Evolutionary conservation across 2,113 vertebrate species (phyloP), one percentile per base, ranked within the genome.

Genomic region (Apaloderma vittatum): DNA sequence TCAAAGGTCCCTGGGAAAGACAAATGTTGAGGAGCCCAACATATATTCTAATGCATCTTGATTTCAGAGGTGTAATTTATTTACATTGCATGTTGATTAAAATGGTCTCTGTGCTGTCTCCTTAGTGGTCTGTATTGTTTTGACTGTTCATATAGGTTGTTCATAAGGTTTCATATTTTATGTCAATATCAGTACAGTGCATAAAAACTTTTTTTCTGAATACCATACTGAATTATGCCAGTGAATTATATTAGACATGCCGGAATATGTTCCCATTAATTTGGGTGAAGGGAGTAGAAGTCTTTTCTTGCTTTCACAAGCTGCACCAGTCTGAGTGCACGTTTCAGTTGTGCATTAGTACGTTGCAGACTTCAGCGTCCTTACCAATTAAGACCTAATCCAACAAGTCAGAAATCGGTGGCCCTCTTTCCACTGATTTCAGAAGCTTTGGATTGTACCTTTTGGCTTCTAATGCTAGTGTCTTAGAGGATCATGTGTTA

Each of bases 151-250:
- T 75, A 72, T 11, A 40, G 40, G 40, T 40, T 40, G 40, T 40
- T 95, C 51, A 11, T 75, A 72, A 85, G 32, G 29, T 63, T 92
- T 83, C n/a, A 17, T 74, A 15, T 59, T 78, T 91, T 88, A 70
- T 90, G 34, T 95, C 92, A 55, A 29, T 45, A 61, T 90, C 58
- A 87, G 43, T 93, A 72, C 36, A 88, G 27, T 83, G 46, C 71
- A 85, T 89, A 71, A 72, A 88, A 77, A 91, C 61, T 63, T 48
- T 43, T 88, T 95, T 88, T 46, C 81, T 51, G 66, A 24, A 40
- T 52, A 30, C 20, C 23, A 6, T 37, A 59, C 19, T 71, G 57
- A 71, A 55, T 59, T 34, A 32, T 36, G 78, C 90, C 43, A 45
- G 59, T 90, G 43, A 24, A 73, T 65, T 93, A 19, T 67, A 54